Conservation (phyloP, 1,140 invertebrate genomes). For the Agraylea sexmaculata region DNA sequence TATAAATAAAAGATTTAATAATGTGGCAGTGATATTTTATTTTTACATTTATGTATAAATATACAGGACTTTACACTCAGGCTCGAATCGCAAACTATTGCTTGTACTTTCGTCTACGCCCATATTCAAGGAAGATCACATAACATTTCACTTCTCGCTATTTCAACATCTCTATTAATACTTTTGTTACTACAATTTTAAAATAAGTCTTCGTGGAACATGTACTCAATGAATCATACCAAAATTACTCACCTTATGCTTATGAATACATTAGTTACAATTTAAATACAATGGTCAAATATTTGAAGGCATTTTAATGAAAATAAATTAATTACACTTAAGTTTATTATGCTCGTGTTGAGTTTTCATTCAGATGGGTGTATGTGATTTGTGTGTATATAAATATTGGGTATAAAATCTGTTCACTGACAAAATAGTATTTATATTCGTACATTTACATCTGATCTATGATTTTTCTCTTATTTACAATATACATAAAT, state of each 20-base stretch:
- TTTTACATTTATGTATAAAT: constrained; percentile 22
- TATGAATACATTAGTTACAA: too few species aligned
- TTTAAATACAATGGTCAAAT: too few species aligned
- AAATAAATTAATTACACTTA: constrained; percentile 13
- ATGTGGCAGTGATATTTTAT: constrained; percentile 23
- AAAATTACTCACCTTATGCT: too few species aligned
- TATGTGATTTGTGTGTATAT: constrained; percentile 11
- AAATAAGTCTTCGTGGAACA: not conserved
- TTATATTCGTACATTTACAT: constrained; percentile 2
- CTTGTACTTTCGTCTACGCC: constrained; percentile 16
- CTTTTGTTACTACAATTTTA: not conserved
- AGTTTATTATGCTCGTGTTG: constrained; percentile 14
- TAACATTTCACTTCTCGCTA: not conserved
- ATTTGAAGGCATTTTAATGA: not conserved
- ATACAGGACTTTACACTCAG: constrained; percentile 20
- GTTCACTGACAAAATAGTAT: constrained; percentile 2
- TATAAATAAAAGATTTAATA: constrained; percentile 5
- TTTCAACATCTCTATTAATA: not conserved
- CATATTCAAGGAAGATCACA: constrained; percentile 13
- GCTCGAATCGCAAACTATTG: constrained; percentile 19
- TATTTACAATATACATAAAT: constrained; percentile 14
- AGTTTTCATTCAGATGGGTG: constrained; percentile 9
- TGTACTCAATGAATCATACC: not conserved
- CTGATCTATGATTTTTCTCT: not conserved
- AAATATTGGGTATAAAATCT: constrained; percentile 20